A percentile compares a stretch with the other conserved stretches of the same genome.
Conservation (phyloP, 1,140 invertebrate species). For the Bombus sibiricus region DNA sequence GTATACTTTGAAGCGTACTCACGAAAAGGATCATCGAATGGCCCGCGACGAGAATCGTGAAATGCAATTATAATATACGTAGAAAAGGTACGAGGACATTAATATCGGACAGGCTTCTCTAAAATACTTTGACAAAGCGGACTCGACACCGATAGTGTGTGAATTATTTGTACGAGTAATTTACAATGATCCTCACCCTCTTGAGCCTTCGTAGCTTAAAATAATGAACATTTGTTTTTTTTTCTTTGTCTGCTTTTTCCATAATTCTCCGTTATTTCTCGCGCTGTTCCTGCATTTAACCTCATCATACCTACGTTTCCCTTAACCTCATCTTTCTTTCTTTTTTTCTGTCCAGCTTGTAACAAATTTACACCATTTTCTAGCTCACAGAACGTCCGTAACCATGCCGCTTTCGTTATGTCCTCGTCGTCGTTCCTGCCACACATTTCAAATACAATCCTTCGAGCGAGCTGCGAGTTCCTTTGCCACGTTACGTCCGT, state of each 20-base stretch:
- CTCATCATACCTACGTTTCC: not conserved
- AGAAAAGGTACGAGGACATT: conserved; percentile 67
- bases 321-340: not conserved
- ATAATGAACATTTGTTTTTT: conserved; percentile 68
- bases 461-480: conserved; percentile 44
- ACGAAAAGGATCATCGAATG: conserved; percentile 56
- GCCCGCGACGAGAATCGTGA: conserved; percentile 65
- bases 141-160: conserved; percentile 68
- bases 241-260: not conserved
- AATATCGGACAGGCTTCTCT: conserved; percentile 68
- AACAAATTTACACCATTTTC: not conserved
- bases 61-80: conserved; percentile 66
- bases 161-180: conserved; percentile 74
- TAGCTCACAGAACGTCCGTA: conserved; percentile 12
- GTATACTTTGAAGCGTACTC: conserved; percentile 43
- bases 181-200: conserved; percentile 67
- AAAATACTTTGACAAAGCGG: conserved; percentile 71
- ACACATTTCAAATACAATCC: conserved; percentile 6
- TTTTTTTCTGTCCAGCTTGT: not conserved
- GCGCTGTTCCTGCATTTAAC: not conserved
- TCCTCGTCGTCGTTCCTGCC: conserved; percentile 20
- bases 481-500: conserved; percentile 39
- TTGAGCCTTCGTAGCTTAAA: conserved; percentile 71
- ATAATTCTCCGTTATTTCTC: not conserved
- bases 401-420: not conserved